Evolutionary conservation across 2,888 invertebrate species (phyloP), one percentile per base, ranked within the genome.

Genomic region (Hipparchia semele): DNA sequence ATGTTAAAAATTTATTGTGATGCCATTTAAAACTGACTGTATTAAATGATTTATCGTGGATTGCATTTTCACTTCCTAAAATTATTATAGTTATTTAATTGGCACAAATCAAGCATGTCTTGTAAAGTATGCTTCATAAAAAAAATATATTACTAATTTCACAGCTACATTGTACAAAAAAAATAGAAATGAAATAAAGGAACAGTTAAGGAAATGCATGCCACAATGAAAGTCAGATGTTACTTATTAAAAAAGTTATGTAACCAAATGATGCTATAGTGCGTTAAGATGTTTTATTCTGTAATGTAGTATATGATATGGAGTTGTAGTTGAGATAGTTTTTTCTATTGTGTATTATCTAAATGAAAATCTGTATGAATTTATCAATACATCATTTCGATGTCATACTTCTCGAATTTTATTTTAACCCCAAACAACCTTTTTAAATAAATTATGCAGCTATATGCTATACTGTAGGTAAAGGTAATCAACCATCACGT

Each of bases 241-340:
- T 90, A 90, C 87, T 89, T 88, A 89, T 87, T 83, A 84, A 84
- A 80, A 85, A 88, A 84, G 84, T 88, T 91, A 88, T 91, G 86
- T 93, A 93, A 93, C 93, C 92, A 92, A 94, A 93, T 90, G 89
- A 92, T 89, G 91, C 92, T 92, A 90, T 90, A 90, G 88, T 71
- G 81, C 80, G 79, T 92, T 39, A 91, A 91, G 89, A 88, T 88
- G 90, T 91, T 92, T 90, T 90, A 90, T 89, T 89, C 88, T 86
- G 82, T 87, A 85, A 80, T 84, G 83, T 85, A 83, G 84, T 80
- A 82, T 84, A 82, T 82, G 80, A 80, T 77, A 80, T 84, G 86
- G 81, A 86, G 85, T 88, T 90, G 89, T 93, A 92, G 90, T 83
- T 83, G 83, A 84, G 84, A 88, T 87, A 87, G 84, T 89, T 89